Conservation (phyloP, 1,140 invertebrate species). For the Asobara japonica region DNA sequence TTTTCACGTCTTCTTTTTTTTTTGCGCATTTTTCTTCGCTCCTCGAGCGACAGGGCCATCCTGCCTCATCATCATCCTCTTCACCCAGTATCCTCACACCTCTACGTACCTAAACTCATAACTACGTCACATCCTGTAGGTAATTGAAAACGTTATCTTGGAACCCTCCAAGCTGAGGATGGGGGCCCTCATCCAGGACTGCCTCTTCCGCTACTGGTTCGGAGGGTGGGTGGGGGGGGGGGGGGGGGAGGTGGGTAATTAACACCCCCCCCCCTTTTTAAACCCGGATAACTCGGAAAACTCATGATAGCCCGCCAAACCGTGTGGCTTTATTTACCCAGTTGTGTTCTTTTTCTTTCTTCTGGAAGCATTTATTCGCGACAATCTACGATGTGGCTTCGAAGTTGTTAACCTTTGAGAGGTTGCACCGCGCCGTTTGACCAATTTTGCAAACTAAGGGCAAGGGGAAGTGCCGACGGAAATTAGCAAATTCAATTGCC, state of each 20-base stretch:
- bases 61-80: constrained; percentile 56
- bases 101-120: constrained; percentile 63
- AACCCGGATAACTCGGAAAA: constrained; percentile 57
- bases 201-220: neutral
- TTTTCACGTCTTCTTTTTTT: neutral
- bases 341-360: neutral
- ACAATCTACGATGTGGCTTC: neutral
- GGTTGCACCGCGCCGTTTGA: too few species aligned
- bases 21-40: constrained; percentile 23
- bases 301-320: constrained; percentile 51
- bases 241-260: constrained; percentile 54
- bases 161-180: constrained; percentile 50
- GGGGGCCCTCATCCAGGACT: constrained; percentile 42
- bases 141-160: constrained; percentile 68
- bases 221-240: neutral
- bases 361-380: neutral
- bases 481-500: too few species aligned
- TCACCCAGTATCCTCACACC: constrained; percentile 31
- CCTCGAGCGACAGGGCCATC: constrained; percentile 42
- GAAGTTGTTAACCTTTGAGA: too few species aligned
- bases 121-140: constrained; percentile 66
- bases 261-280: constrained; percentile 46
- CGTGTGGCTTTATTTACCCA: constrained; percentile 22
- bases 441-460: too few species aligned
- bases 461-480: too few species aligned